Conservation (phyloP, 2,113 vertebrate genomes). For the Strix uralensis region DNA sequence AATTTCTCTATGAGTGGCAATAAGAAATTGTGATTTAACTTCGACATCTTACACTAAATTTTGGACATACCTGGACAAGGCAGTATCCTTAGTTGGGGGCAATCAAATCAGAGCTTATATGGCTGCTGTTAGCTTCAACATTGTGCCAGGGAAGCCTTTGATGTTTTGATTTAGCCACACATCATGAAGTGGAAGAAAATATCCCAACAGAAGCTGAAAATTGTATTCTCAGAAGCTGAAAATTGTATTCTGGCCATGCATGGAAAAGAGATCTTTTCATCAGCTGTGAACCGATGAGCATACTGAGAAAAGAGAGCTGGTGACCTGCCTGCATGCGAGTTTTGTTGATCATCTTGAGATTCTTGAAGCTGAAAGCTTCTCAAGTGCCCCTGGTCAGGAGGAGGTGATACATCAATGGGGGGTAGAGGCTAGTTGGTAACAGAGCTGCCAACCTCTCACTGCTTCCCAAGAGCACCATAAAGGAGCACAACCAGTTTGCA, state of each 20-base stretch:
- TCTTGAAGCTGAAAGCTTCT: not conserved
- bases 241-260: not conserved
- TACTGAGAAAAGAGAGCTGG: not conserved
- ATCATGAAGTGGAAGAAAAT: not conserved
- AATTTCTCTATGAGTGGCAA: not conserved
- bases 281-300: rapidly evolving
- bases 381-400: not conserved
- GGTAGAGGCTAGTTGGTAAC: not conserved
- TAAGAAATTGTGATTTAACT: not conserved
- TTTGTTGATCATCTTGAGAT: not conserved
- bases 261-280: not conserved
- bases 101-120: not conserved
- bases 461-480: not conserved
- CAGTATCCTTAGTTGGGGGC: not conserved
- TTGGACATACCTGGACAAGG: not conserved
- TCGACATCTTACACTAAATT: not conserved
- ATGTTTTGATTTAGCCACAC: not conserved
- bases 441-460: not conserved
- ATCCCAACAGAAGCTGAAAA: not conserved
- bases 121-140: not conserved
- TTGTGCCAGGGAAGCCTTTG: not conserved
- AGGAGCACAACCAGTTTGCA: not conserved
- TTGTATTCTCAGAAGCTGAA: not conserved
- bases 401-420: not conserved
- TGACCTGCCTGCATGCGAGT: not conserved